Base-by-base conservation (phyloP, 2,888 invertebrate species). In the Blomia tropicalis region DNA sequence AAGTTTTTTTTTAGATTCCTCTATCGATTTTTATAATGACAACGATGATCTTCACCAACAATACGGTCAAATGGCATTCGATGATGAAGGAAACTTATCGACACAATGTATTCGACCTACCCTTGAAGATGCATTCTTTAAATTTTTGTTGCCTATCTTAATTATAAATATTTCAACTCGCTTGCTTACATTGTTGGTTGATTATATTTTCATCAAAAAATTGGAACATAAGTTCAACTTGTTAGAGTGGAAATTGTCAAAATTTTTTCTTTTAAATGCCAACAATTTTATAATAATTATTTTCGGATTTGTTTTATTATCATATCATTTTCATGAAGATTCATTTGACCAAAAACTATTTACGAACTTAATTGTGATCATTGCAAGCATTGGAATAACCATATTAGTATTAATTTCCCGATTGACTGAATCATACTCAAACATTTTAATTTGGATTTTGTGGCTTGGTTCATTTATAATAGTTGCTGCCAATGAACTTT, bases 131-230 rank as follows among this genome's bases (percentile, higher is more conserved):
- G 56, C 29, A n/a, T 25, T 23, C 11, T 31, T 11, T 23, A 17
- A 56, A 19, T 56, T 56, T 56, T 36, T 56, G 23, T 23, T 3
- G 31, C 56, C 56, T 14, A 56, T 56, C 2, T 36, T 56, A 11
- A 4, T 25, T n/a, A 11, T 5, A 2, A 56, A 56, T 36, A 14
- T 56, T 22, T 4, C 23, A 3, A 29, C 32, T 1, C 3, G 25
- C 4, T 19, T 56, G 2, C 23, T 56, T 27, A 30, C 23, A 4
- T n/a, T 23, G 11, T 25, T 54, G 4, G 19, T 54, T 5, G 25
- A 54, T 27, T 17, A 11, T 31, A 7, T 54, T 11, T 19, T 47
- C 11, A 27, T 7, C 7, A 27, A 27, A 22, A 11, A 25, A 11
- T n/a, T 19, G 7, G 11, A 22, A 47, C 14, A 41, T 41, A 14